Conservation (phyloP, 1,140 invertebrate species). For the Bombus breviceps region DNA sequence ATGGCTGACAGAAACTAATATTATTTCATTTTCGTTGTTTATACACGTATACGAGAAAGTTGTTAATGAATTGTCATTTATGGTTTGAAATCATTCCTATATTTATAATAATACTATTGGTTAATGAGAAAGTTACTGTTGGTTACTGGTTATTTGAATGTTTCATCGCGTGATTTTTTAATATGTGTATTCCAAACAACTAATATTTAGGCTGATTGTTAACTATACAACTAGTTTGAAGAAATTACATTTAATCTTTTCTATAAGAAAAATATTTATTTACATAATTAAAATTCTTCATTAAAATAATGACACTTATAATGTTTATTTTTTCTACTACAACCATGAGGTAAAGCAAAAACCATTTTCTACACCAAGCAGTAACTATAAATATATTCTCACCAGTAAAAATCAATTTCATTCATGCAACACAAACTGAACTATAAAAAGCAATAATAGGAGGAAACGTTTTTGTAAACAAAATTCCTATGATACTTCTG, state of each 20-base stretch:
- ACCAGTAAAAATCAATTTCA: too few species aligned
- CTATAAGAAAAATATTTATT: too few species aligned
- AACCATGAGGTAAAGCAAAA: neutral
- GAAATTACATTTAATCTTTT: too few species aligned
- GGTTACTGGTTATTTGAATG: too few species aligned
- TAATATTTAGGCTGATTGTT: too few species aligned
- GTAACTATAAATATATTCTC: neutral
- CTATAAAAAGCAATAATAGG: neutral
- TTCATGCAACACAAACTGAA: neutral
- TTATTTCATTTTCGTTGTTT: neutral
- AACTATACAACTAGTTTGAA: too few species aligned
- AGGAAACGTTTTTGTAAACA: neutral
- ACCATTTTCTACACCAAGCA: neutral
- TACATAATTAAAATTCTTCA: too few species aligned
- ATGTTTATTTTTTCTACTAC: too few species aligned
- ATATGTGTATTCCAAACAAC: too few species aligned
- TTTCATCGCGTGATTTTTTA: neutral
- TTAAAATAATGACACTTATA: too few species aligned
- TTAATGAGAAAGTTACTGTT: neutral
- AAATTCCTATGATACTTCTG: neutral
- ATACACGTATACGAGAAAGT: too few species aligned
- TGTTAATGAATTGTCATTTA: neutral
- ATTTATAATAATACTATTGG: neutral
- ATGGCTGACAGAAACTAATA: neutral
- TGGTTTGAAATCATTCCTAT: neutral